A percentile compares a stretch with the other conserved stretches of the same genome.
Conservation (phyloP, 1,140 invertebrate genomes). For the Drosophila pallidifrons region DNA sequence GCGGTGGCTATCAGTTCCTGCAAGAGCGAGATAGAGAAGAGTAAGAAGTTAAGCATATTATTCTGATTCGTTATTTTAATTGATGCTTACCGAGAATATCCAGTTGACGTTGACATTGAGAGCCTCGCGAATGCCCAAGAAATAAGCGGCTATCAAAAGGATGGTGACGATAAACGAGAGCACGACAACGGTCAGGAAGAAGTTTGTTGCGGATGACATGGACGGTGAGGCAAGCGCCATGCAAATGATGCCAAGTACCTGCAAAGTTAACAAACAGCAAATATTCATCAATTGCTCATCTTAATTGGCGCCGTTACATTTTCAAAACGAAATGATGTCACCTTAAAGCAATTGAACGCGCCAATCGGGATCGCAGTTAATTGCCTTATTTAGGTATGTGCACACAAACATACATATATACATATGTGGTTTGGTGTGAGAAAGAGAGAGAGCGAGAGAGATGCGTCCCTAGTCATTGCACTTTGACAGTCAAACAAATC, state of each 20-base stretch:
- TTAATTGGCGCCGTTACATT: conserved; percentile 37
- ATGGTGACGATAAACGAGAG: conserved; percentile 92
- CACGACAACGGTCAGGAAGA: conserved; percentile 93
- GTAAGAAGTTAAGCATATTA: not conserved
- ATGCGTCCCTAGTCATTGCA: not conserved
- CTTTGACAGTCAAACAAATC: too few relatives aligned
- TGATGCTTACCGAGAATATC: conserved; percentile 91
- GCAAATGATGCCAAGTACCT: conserved; percentile 93
- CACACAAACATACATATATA: conserved; percentile 2
- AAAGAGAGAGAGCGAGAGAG: not conserved
- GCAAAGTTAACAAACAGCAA: conserved; percentile 44
- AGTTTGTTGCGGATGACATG: conserved; percentile 88
- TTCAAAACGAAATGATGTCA: conserved; percentile 40
- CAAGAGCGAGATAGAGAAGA: not conserved
- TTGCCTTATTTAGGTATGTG: conserved; percentile 3
- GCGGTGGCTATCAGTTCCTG: conserved; percentile 93
- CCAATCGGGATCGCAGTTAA: conserved; percentile 18
- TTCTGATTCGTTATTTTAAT: too few relatives aligned
- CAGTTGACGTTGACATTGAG: conserved; percentile 92
- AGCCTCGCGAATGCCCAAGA: conserved; percentile 91
- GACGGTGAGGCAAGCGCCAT: conserved; percentile 91
- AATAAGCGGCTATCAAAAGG: conserved; percentile 92
- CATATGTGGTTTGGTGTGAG: not conserved
- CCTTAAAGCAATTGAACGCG: conserved; percentile 39
- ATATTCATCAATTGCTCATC: conserved; percentile 15